Base-by-base conservation (phyloP, 2,797 vertebrate genomes). In the Spinibarbus caldwelli region DNA sequence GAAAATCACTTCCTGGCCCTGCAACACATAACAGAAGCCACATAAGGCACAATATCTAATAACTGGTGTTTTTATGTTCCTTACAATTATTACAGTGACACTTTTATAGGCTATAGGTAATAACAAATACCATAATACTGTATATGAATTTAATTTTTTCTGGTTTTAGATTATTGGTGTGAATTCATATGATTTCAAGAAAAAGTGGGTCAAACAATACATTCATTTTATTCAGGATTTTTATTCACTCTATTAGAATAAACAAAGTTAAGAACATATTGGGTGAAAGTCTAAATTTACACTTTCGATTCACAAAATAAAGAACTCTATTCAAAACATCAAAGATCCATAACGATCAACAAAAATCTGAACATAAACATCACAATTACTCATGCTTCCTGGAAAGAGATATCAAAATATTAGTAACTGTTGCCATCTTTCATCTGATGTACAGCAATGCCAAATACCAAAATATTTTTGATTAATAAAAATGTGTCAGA, bases 1-100 rank as follows among this genome's bases (percentile, higher is more conserved):
- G 0, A 84, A 67, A 21, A 47, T 17, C 52, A 34, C 75, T 52
- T 86, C 54, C 85, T 77, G 72, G 66, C 57, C 54, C 45, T 64
- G 14, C 29, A 29, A 66, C 70, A 64, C 31, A 82, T 36, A 75
- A 75, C 54, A 36, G 12, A 82, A 31, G 12, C 19, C 12, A 21
- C 19, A 82, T 17, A 73, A 59, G n/a, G 23, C 67, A 45, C 2
- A 43, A 31, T 43, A 72, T 59, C 1, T 72, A 8, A 15, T 17
- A 10, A 31, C n/a, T n/a, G n/a, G 9, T 4, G 3, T 45, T 75
- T 14, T 10, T 1, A 62, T 21, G 6, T 21, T 2, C 70, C 5
- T 47, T 26, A 70, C 10, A 54, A 54, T 54, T 54, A 38, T 77
- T 5, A 70, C 8, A 31, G 6, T 31, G 17, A 72, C 68, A 59